phyloP scores from a whole-genome alignment of 2,888 invertebrate genomes.

The Eristalis pertinax region DNA sequence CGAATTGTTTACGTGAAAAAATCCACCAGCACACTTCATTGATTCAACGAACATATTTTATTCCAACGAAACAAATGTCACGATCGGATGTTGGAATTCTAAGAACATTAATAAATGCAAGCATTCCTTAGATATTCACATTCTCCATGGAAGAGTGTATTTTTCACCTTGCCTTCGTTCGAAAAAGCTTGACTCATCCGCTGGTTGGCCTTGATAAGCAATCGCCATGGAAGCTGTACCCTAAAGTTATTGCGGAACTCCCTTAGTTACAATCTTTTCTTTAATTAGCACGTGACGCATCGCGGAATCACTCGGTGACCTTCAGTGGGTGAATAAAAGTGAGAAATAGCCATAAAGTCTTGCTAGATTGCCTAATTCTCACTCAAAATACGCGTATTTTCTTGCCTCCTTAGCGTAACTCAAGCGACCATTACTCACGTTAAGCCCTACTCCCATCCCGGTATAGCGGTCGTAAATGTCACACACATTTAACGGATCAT shows the following conservation, averaged over 20 bases:
- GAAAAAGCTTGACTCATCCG: background rate
- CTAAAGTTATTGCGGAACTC: background rate
- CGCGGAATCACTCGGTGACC: background rate
- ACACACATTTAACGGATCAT: constrained; percentile 46
- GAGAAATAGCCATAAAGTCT: background rate
- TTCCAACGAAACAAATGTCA: background rate
- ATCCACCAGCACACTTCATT: background rate
- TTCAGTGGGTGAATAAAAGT: background rate
- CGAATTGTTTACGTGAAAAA: background rate
- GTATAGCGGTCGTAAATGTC: constrained; percentile 19
- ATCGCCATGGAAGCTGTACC: background rate
- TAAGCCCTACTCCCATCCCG: background rate
- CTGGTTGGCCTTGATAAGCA: background rate
- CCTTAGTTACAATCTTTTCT: background rate
- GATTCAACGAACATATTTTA: background rate
- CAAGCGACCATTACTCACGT: background rate
- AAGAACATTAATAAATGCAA: background rate
- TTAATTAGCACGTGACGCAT: background rate
- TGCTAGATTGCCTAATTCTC: background rate
- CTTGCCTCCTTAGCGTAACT: background rate
- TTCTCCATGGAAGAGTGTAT: too few relatives aligned
- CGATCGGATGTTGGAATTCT: background rate
- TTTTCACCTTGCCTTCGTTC: background rate
- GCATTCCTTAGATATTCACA: background rate
- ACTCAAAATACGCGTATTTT: background rate